Conservation (phyloP, 2,888 invertebrate genomes). For the Hydraecia micacea region DNA sequence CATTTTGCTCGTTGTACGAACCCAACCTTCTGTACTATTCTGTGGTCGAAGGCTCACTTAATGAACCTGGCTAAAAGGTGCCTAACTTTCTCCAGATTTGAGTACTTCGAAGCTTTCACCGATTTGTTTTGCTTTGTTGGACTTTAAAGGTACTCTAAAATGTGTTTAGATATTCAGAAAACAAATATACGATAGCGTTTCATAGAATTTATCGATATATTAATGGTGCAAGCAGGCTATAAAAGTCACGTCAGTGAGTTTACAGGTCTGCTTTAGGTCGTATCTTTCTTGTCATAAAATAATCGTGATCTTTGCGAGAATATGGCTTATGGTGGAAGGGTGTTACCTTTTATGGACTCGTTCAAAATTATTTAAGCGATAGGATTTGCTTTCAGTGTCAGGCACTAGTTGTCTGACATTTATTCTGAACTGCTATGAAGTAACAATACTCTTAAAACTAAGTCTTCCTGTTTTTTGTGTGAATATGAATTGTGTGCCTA, state of each 20-base stretch:
- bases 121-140: conserved; percentile 58
- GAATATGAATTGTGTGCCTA: background rate
- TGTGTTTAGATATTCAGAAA: conserved; percentile 49
- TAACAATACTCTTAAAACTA: background rate
- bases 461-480: background rate
- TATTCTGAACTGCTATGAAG: background rate
- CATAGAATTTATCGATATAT: conserved; percentile 20
- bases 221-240: conserved; percentile 17
- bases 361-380: background rate
- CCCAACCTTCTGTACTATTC: conserved; percentile 15
- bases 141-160: conserved; percentile 36
- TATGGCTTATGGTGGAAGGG: background rate
- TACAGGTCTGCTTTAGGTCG: conserved; percentile 8
- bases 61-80: conserved; percentile 47
- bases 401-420: background rate
- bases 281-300: conserved; percentile 22
- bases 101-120: conserved; percentile 41
- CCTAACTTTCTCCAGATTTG: conserved; percentile 55
- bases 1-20: background rate
- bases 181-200: conserved; percentile 31
- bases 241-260: conserved; percentile 33
- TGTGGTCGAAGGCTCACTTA: conserved; percentile 15
- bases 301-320: conserved; percentile 1
- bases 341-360: background rate
- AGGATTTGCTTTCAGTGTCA: background rate